Evolutionary conservation across 2,888 invertebrate genomes (phyloP), one percentile per base, ranked within the genome.

Genomic region (Odontothrips loti): DNA sequence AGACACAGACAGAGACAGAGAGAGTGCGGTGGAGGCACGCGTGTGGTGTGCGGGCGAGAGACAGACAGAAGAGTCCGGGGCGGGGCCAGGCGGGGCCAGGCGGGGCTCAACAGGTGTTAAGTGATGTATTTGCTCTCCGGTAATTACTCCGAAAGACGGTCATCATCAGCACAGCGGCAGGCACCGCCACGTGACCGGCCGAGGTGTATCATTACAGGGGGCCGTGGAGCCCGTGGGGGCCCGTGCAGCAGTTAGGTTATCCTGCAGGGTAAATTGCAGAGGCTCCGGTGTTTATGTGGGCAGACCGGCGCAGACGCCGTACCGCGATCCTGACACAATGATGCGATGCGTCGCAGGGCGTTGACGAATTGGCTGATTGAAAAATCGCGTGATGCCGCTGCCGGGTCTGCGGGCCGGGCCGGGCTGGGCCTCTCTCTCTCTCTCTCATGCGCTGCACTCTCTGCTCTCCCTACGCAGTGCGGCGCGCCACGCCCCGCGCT

Each of bases 331-430:
- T n/a, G n/a, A n/a, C n/a, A n/a, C n/a, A n/a, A n/a, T n/a, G n/a
- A n/a, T n/a, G n/a, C n/a, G n/a, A n/a, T n/a, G n/a, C n/a, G n/a
- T n/a, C n/a, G n/a, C n/a, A n/a, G n/a, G n/a, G n/a, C n/a, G n/a
- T n/a, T n/a, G n/a, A n/a, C n/a, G 68, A 68, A 23, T 23, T n/a
- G 68, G 68, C 23, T 23, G 68, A 68, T 68, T 68, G 68, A 68
- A 68, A 68, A 68, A 68, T 68, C n/a, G 68, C 68, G 68, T 23
- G 68, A n/a, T n/a, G n/a, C n/a, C n/a, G n/a, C n/a, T n/a, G n/a
- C n/a, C n/a, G n/a, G n/a, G n/a, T n/a, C n/a, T n/a, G n/a, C n/a
- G n/a, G n/a, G n/a, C n/a, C n/a, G n/a, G n/a, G n/a, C n/a, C n/a
- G n/a, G n/a, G n/a, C n/a, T n/a, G n/a, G n/a, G n/a, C n/a, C 34